Evolutionary conservation across 2,113 vertebrate genomes (phyloP).

Genomic region (Panurus biarmicus): DNA sequence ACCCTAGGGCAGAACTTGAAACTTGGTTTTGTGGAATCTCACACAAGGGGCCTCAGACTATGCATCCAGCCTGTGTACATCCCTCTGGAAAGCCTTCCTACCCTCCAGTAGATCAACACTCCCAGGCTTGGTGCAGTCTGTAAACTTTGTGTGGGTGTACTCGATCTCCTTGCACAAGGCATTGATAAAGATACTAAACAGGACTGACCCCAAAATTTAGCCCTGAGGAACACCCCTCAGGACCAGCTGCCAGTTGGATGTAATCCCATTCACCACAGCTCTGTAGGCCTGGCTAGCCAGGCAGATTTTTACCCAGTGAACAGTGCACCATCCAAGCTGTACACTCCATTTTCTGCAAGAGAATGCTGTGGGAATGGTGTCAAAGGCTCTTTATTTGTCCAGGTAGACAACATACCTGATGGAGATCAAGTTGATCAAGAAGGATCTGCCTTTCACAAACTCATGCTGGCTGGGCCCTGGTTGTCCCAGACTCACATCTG

Average conservation of each 20-base stretch:
- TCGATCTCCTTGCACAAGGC: fast-evolving
- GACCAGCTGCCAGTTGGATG: neutral
- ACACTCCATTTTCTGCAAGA: neutral
- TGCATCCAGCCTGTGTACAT: neutral
- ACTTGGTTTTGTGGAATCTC: neutral
- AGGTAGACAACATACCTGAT: neutral
- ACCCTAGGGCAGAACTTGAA: too few relatives aligned
- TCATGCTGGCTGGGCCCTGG: neutral
- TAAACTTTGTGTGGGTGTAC: neutral
- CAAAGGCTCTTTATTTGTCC: neutral
- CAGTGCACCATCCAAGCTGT: neutral
- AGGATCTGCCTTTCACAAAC: neutral
- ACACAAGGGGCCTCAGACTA: neutral
- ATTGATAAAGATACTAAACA: neutral
- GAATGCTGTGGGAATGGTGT: neutral
- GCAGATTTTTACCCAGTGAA: neutral
- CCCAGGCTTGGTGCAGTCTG: neutral
- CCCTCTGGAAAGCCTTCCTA: neutral
- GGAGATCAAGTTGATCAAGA: neutral
- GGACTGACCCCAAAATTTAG: neutral
- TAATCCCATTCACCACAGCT: neutral
- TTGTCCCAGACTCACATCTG: neutral
- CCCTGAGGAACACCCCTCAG: neutral
- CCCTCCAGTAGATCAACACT: neutral
- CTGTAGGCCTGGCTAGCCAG: neutral